Base-by-base conservation (phyloP, 2,113 vertebrate genomes). In the Lophochroa leadbeateri region DNA sequence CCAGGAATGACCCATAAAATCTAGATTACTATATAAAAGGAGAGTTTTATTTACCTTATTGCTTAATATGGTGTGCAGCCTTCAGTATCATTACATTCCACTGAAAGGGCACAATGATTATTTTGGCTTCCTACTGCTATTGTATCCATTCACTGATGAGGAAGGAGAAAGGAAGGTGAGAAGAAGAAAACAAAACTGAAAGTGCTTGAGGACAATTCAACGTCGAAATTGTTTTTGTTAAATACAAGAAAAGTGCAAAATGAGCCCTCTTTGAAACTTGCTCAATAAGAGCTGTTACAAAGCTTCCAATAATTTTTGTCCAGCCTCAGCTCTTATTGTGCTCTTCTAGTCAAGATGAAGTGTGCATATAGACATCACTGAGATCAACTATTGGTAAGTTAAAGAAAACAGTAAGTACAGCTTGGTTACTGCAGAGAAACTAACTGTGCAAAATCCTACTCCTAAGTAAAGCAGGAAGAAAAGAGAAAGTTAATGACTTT, bases 141-240 rank as follows among this genome's bases (percentile, higher is more conserved):
- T 91, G 83, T 92, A 31, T 37, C 57, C 69, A 21, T 68, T 88
- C 61, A 92, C 33, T 65, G 65, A 44, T 52, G 55, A 25, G 27
- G 70, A 92, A 29, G 11, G 52, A 75, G 81, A 87, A 82, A 77
- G 35, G 60, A 86, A 43, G 68, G 65, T 52, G 47, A 84, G 57
- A 79, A 81, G 81, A 70, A 87, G 74, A 82, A 88, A 93, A 78
- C 83, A 89, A 91, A 95, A 87, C 79, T 7, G 20, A 80, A 80
- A 93, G 76, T 83, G 25, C 83, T 89, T 76, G 82, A 91, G 53
- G 74, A 95, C 74, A 92, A 75, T 72, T 84, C 82, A 92, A 37
- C 44, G 88, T 89, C 63, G 52, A 79, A 89, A 92, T 44, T 41
- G 69, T 87, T 72, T 84, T 94, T 1, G 3, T 86, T 82, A 91